These are phyloP conservation scores for Sinelater perroti DNA, from an alignment of 2,888 invertebrate species.

Conservation along the genomic window DNA sequence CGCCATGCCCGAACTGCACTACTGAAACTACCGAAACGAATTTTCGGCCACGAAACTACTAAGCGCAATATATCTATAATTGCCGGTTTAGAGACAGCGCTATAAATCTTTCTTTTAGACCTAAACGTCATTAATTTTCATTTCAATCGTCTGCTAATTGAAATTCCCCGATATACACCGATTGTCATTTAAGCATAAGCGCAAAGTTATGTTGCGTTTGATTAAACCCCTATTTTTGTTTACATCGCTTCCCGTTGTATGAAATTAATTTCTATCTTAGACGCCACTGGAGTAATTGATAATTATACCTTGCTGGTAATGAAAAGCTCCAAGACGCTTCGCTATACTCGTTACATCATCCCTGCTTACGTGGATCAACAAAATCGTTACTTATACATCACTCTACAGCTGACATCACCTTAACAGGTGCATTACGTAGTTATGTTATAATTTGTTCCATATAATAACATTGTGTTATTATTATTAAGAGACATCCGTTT, in stretches of 20 bases:
- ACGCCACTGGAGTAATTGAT: conserved; percentile 37
- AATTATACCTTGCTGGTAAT: conserved; percentile 36
- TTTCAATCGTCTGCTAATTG: conserved; percentile 50
- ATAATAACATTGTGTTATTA: no score
- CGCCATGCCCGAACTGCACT: conserved; percentile 15
- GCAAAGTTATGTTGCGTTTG: conserved; percentile 37
- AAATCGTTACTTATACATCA: not conserved
- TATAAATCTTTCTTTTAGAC: conserved; percentile 38
- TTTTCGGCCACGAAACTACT: conserved; percentile 26
- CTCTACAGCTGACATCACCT: no score
- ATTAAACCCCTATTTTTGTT: conserved; percentile 43
- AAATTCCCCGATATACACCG: conserved; percentile 48
- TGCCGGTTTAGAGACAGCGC: conserved; percentile 24
- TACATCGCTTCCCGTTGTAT: conserved; percentile 32
- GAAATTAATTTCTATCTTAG: conserved; percentile 39
- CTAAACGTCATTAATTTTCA: conserved; percentile 49
- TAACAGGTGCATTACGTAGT: no score
- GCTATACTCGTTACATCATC: conserved; percentile 9
- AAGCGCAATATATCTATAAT: conserved; percentile 35
- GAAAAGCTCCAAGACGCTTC: conserved; percentile 31
- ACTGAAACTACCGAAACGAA: conserved; percentile 21
- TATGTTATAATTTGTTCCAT: no score
- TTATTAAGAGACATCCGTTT: no score
- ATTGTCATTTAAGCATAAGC: conserved; percentile 45
- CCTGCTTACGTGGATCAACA: not conserved